Percentiles rank a stretch among this genome's conserved stretches.
Evolutionary conservation across 2,888 invertebrate species (phyloP).

Genomic region (Arrhopalites spinosus): DNA sequence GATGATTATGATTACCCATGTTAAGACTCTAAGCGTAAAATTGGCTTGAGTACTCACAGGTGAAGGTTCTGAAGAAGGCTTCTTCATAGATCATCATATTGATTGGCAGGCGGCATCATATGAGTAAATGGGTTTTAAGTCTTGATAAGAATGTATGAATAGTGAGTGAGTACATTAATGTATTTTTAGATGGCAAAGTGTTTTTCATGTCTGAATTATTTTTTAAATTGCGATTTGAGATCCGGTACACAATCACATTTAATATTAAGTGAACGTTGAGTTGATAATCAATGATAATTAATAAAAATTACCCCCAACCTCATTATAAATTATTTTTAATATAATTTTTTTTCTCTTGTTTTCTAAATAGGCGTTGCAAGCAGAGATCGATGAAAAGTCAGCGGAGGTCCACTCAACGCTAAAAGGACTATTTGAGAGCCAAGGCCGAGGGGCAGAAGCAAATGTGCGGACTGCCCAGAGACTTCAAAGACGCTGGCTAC

Average conservation of each 20-base stretch:
- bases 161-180: background rate
- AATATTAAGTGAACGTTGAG: background rate
- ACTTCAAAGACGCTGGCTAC: slow-evolving; percentile 55
- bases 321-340: background rate
- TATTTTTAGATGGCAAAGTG: background rate
- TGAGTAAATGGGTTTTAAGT: too few species aligned
- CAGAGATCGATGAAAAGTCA: slow-evolving; percentile 53
- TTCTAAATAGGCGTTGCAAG: slow-evolving; percentile 47
- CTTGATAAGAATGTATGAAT: background rate
- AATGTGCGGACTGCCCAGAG: slow-evolving; percentile 45
- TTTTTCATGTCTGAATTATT: too few species aligned
- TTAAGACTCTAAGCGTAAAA: background rate
- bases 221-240: too few species aligned
- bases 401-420: slow-evolving; percentile 51
- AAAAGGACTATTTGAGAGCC: slow-evolving; percentile 50
- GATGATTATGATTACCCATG: background rate
- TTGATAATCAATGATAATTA: background rate
- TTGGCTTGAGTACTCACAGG: background rate
- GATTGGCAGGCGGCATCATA: too few species aligned
- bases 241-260: too few species aligned
- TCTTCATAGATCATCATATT: too few species aligned
- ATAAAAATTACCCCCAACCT: background rate
- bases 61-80: background rate
- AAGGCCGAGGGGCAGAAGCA: slow-evolving; percentile 41
- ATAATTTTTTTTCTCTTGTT: background rate